A percentile compares a stretch with the other conserved stretches of the same genome.
phyloP scores from a whole-genome alignment of 2,888 invertebrate species.

The Nomada fucata region DNA sequence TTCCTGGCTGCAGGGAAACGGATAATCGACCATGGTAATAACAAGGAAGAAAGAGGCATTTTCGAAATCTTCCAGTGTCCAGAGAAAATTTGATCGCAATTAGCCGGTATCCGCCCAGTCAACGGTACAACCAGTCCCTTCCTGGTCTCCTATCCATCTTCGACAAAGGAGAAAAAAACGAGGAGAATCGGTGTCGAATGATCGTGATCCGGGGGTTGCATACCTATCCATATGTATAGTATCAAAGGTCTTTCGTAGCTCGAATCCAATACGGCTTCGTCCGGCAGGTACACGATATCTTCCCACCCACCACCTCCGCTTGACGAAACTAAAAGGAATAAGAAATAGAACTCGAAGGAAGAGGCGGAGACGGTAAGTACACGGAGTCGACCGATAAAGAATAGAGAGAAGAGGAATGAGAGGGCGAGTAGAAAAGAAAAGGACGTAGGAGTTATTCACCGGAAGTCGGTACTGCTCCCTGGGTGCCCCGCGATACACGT shows the following conservation, averaged over 20 bases:
- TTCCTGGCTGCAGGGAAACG: slow-evolving; percentile 5
- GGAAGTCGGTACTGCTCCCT: slow-evolving; percentile 68
- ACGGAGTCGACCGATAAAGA: slow-evolving; percentile 34
- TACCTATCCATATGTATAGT: slow-evolving; percentile 14
- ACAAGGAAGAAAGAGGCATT: neutral
- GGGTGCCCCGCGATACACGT: slow-evolving; percentile 69
- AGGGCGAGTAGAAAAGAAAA: slow-evolving; percentile 21
- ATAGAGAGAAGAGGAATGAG: neutral
- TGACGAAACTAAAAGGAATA: slow-evolving; percentile 39
- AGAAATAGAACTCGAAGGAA: slow-evolving; percentile 39
- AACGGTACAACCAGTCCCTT: neutral
- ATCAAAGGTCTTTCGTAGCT: slow-evolving; percentile 40
- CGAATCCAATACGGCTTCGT: slow-evolving; percentile 52
- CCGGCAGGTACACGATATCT: slow-evolving; percentile 60
- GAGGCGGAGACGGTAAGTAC: slow-evolving; percentile 33
- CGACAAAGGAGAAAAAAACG: neutral
- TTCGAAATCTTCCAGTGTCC: neutral
- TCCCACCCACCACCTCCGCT: slow-evolving; percentile 44
- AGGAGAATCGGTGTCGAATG: slow-evolving; percentile 50
- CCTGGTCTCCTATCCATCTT: slow-evolving; percentile 4
- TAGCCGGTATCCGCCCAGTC: slow-evolving; percentile 40
- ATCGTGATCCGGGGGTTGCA: slow-evolving; percentile 44
- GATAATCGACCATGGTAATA: slow-evolving; percentile 23
- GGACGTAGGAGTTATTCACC: slow-evolving; percentile 50
- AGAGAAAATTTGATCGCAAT: slow-evolving; percentile 53